Conservation (phyloP, 2,797 vertebrate genomes). For the Amblyraja radiata region DNA sequence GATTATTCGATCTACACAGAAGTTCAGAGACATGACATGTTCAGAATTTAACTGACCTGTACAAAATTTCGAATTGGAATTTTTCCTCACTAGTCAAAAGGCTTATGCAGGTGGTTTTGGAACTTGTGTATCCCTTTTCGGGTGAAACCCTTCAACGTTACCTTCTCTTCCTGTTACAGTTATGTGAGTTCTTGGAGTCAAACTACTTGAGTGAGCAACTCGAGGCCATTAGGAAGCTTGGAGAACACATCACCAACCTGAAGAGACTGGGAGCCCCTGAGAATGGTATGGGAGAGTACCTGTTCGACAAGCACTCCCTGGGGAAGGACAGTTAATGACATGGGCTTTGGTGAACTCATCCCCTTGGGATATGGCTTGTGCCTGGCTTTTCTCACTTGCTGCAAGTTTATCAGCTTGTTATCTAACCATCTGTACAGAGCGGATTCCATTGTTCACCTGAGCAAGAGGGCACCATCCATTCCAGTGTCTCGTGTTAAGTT, state of each 20-base stretch:
- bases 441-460: not conserved
- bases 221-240: constrained; percentile 10
- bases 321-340: not conserved
- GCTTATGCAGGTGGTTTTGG: not conserved
- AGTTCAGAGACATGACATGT: not conserved
- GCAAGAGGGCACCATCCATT: not conserved
- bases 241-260: constrained; percentile 29
- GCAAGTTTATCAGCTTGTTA: not conserved
- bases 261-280: constrained; percentile 15
- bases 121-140: not conserved
- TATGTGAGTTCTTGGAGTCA: constrained; percentile 20
- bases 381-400: not conserved
- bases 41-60: too few species aligned
- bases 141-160: not conserved
- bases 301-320: constrained; percentile 35
- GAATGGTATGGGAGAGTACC: constrained; percentile 12
- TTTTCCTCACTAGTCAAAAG: not conserved
- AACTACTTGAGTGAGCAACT: constrained; percentile 32
- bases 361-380: not conserved
- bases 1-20: not conserved
- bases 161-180: constrained; percentile 13
- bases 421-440: not conserved
- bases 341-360: not conserved
- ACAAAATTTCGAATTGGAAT: not conserved
- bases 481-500: not conserved